These are phyloP conservation scores for Pterocles orientalis DNA, from an alignment of 2,113 vertebrate species.

Conservation along the genomic window DNA sequence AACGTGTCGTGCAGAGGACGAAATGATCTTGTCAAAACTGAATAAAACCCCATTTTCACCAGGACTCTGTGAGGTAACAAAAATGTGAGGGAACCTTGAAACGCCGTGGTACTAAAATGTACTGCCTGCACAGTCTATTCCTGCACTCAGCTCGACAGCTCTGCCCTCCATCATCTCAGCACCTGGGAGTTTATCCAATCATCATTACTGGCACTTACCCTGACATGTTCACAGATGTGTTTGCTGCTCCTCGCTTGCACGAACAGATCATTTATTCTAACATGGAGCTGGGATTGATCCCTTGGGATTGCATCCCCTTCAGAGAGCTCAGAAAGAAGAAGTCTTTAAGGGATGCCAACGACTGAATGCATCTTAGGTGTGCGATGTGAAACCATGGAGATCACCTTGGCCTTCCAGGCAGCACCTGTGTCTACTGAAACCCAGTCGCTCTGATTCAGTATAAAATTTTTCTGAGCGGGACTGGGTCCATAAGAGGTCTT, in stretches of 20 bases:
- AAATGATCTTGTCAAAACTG: conserved; percentile 4
- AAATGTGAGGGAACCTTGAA: not conserved
- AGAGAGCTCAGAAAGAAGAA: not conserved
- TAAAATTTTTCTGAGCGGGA: not conserved
- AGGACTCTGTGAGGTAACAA: not conserved
- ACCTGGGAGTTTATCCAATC: not conserved
- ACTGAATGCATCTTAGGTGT: not conserved
- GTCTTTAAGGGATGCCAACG: accelerated
- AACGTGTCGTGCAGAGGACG: not conserved
- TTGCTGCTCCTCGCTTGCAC: not conserved
- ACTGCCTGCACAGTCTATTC: not conserved
- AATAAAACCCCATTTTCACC: not conserved
- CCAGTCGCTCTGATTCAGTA: not conserved
- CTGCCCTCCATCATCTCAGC: not conserved
- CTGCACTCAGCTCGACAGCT: not conserved
- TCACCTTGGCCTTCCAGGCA: not conserved
- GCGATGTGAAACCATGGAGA: not conserved
- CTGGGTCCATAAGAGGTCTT: not conserved
- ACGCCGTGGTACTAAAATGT: not conserved
- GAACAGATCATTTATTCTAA: not conserved
- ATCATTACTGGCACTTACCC: not conserved
- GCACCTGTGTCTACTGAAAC: not conserved
- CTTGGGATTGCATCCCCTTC: not conserved
- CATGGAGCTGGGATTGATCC: not conserved
- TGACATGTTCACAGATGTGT: not conserved